phyloP scores from a whole-genome alignment of 2,797 vertebrate species.

The Neostethus bicornis region DNA sequence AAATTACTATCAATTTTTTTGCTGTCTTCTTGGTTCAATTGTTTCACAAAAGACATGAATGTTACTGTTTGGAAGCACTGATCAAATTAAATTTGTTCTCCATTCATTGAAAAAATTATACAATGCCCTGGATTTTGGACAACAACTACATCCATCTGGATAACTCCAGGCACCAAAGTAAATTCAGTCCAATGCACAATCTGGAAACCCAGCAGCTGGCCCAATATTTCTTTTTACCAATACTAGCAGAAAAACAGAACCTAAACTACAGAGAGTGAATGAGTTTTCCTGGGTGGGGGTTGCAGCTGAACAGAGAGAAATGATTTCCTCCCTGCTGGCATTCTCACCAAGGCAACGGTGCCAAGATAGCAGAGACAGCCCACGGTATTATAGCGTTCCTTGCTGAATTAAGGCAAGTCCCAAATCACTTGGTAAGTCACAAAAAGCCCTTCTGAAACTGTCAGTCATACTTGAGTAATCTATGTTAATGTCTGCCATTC shows the following conservation, averaged over 20 bases:
- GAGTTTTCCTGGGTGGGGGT: slow-evolving; percentile 27
- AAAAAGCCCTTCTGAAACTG: slow-evolving; percentile 76
- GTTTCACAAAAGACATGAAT: neutral
- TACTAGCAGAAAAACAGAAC: slow-evolving; percentile 42
- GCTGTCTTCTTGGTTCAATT: neutral
- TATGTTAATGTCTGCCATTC: slow-evolving; percentile 76
- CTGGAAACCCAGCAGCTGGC: slow-evolving; percentile 15
- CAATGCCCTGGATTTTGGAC: slow-evolving; percentile 17
- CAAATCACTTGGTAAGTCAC: slow-evolving; percentile 76
- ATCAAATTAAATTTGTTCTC: slow-evolving; percentile 21
- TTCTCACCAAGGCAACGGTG: slow-evolving; percentile 58
- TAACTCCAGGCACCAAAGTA: slow-evolving; percentile 16
- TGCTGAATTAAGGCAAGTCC: slow-evolving; percentile 71
- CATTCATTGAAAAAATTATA: slow-evolving; percentile 14
- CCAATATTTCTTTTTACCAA: slow-evolving; percentile 43
- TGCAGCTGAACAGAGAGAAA: slow-evolving; percentile 30
- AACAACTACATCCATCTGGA: slow-evolving; percentile 4
- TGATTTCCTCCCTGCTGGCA: slow-evolving; percentile 56
- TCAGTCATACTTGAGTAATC: slow-evolving; percentile 79
- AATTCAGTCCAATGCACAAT: slow-evolving; percentile 5
- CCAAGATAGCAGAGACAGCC: slow-evolving; percentile 71
- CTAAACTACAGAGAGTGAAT: slow-evolving; percentile 29
- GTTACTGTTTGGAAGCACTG: slow-evolving; percentile 11
- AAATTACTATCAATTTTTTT: slow-evolving; percentile 5
- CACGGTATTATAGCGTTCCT: slow-evolving; percentile 72